Percentiles rank a stretch among this genome's conserved stretches.
Evolutionary conservation across 1,140 invertebrate genomes (phyloP).

Genomic region (Goniozus legneri): DNA sequence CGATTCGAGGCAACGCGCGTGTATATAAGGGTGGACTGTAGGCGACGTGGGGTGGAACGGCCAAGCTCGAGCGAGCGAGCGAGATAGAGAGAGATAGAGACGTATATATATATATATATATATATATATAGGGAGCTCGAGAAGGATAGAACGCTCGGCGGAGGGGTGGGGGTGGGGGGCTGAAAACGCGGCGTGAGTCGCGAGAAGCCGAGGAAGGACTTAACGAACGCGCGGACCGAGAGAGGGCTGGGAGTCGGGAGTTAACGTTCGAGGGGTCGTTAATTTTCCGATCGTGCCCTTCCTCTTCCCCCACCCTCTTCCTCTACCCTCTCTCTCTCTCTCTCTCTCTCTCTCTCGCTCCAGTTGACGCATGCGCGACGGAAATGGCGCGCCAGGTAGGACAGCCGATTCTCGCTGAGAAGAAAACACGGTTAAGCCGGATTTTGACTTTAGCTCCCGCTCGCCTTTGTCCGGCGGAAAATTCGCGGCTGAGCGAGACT

Average conservation of each 20-base stretch:
- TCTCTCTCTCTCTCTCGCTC: background rate
- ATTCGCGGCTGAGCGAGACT: too few species aligned
- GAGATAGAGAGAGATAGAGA: too few species aligned
- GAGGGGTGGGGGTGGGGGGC: slow-evolving; percentile 10
- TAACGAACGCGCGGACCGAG: slow-evolving; percentile 22
- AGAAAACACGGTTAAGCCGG: too few species aligned
- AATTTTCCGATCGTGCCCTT: slow-evolving; percentile 38
- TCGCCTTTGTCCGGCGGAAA: too few species aligned
- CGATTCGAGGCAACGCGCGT: slow-evolving; percentile 22
- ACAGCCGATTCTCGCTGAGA: too few species aligned
- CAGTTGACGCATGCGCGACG: background rate
- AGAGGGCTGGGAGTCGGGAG: slow-evolving; percentile 23
- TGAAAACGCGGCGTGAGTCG: slow-evolving; percentile 28
- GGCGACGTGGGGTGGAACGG: background rate
- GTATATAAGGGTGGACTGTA: slow-evolving; percentile 2
- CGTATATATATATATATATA: too few species aligned
- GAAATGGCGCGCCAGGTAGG: too few species aligned
- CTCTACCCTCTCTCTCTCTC: slow-evolving; percentile 7
- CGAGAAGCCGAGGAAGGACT: slow-evolving; percentile 27
- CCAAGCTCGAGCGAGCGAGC: too few species aligned
- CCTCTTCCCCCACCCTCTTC: slow-evolving; percentile 10
- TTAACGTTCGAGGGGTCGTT: slow-evolving; percentile 34
- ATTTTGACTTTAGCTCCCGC: too few species aligned
- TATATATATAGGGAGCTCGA: too few species aligned
- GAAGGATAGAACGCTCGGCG: background rate